Evolutionary conservation across 1,140 invertebrate genomes (phyloP).

Genomic region (Sinonovacula constricta): DNA sequence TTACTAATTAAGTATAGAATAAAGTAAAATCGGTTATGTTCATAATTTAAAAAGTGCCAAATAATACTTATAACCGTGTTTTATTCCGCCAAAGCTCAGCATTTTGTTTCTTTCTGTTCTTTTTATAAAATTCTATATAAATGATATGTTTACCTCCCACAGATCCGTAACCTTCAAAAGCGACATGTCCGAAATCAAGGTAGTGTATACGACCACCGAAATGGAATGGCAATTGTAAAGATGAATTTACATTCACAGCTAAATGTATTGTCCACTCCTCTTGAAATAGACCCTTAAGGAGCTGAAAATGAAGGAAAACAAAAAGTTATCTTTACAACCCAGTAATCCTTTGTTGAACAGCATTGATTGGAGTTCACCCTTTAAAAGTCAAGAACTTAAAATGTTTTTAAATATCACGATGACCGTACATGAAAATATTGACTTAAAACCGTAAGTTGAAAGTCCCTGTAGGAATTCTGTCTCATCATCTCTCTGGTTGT

Average conservation of each 20-base stretch:
- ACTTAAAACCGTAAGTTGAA: no score
- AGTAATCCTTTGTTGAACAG: no score
- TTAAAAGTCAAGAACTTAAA: no score
- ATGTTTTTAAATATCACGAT: no score
- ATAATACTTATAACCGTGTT: not conserved
- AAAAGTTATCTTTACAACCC: no score
- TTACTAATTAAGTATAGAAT: not conserved
- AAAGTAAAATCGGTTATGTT: not conserved
- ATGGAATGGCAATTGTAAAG: not conserved
- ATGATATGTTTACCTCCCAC: slow-evolving; percentile 1
- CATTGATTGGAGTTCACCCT: no score
- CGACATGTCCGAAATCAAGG: not conserved
- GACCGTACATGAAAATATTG: no score
- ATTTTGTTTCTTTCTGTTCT: not conserved
- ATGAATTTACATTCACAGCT: not conserved
- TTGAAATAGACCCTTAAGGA: not conserved
- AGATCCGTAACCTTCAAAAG: not conserved
- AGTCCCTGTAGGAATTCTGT: no score
- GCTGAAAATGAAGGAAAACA: not conserved
- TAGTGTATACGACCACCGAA: not conserved
- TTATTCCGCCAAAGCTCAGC: not conserved
- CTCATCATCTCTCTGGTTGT: no score
- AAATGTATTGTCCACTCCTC: not conserved
- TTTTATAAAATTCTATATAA: not conserved
- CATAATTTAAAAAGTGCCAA: not conserved